Percentiles rank a stretch among this genome's conserved stretches.
Conservation (phyloP, 2,888 invertebrate species). For the Seira musarum region DNA sequence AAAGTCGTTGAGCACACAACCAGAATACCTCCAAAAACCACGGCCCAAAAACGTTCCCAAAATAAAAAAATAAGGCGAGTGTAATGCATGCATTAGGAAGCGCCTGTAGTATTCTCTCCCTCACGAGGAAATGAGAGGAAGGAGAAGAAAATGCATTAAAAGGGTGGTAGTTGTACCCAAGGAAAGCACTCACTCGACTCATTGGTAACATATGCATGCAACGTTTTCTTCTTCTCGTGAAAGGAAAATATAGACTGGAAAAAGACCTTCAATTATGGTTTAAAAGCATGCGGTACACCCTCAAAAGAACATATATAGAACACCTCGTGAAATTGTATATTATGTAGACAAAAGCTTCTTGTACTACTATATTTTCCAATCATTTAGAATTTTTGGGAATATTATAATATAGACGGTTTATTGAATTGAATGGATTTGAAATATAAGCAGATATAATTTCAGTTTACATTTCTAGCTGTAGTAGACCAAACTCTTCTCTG, state of each 20-base stretch:
- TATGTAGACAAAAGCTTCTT: not conserved
- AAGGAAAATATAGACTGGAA: not conserved
- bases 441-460: too few species aligned
- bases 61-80: not conserved
- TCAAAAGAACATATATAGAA: not conserved
- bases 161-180: not conserved
- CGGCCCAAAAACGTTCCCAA: conserved; percentile 1
- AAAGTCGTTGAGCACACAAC: conserved; percentile 12
- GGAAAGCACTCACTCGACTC: not conserved
- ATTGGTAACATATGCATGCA: conserved; percentile 13
- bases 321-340: not conserved
- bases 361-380: not conserved
- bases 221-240: not conserved
- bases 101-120: not conserved
- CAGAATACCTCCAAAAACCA: not conserved
- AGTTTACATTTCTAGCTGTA: too few species aligned
- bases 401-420: too few species aligned
- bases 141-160: conserved; percentile 5
- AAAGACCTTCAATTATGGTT: not conserved
- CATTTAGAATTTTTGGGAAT: not conserved
- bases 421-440: too few species aligned
- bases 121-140: not conserved
- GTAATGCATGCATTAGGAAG: not conserved
- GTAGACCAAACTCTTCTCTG: conserved; percentile 8
- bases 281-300: conserved; percentile 12